These are phyloP conservation scores for Helogale parvula DNA, from an alignment of 2,113 vertebrate genomes.

Conservation along the genomic window DNA sequence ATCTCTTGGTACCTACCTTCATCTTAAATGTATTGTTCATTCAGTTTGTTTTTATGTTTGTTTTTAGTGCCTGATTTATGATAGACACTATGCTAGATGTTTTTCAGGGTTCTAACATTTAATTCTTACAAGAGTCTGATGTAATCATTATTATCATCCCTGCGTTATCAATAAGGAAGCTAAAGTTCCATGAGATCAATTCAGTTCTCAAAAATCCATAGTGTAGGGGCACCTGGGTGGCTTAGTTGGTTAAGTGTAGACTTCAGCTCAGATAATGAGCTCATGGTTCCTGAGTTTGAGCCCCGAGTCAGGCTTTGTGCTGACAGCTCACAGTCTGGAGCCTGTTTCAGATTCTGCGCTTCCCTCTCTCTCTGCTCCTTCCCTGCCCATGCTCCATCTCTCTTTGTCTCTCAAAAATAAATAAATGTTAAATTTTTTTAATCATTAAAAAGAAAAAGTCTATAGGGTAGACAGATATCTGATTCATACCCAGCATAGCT, in stretches of 20 bases:
- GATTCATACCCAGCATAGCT: not conserved
- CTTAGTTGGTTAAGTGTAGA: too few relatives aligned
- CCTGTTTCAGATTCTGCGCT: too few relatives aligned
- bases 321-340: too few relatives aligned
- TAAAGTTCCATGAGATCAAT: not conserved
- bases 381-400: too few relatives aligned
- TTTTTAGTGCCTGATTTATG: not conserved
- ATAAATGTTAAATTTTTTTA: too few relatives aligned
- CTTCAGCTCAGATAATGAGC: too few relatives aligned
- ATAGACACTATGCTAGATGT: not conserved
- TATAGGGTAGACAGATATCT: not conserved
- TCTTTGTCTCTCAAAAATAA: too few relatives aligned
- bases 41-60: not conserved
- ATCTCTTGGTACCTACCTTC: not conserved
- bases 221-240: too few relatives aligned
- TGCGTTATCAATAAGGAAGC: constrained; percentile 5
- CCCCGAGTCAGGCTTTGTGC: too few relatives aligned
- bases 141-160: not conserved
- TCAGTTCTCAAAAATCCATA: not conserved
- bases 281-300: too few relatives aligned
- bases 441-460: too few relatives aligned
- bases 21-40: not conserved
- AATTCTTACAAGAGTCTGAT: not conserved
- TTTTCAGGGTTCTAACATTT: not conserved
- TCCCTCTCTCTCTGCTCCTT: too few relatives aligned